Conservation (phyloP, 2,888 invertebrate species). For the Cheilosia impressa region DNA sequence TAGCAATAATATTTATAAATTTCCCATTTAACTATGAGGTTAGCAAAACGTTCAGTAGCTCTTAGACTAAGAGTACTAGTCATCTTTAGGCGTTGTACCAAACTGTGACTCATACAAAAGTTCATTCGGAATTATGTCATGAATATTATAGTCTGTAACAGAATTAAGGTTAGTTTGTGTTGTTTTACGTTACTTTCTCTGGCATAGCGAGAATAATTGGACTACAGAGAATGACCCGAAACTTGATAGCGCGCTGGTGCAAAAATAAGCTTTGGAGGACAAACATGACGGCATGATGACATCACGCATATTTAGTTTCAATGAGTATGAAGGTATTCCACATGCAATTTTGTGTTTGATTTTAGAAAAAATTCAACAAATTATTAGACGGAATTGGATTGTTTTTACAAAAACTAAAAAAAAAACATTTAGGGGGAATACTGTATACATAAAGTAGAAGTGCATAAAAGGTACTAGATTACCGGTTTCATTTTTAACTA, state of each 20-base stretch:
- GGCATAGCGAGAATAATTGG: slow-evolving; percentile 1
- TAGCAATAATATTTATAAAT: no score
- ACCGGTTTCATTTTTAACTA: no score
- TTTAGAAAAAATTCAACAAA: background rate
- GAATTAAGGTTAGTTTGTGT: background rate
- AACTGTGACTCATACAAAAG: slow-evolving; percentile 24
- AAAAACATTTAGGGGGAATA: no score
- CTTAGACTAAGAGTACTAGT: no score
- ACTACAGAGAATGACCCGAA: slow-evolving; percentile 11
- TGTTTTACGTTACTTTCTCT: slow-evolving; percentile 44
- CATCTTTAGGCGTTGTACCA: slow-evolving; percentile 19
- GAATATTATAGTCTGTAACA: background rate
- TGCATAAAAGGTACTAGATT: no score
- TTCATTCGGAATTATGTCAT: slow-evolving; percentile 47
- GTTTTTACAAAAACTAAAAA: no score
- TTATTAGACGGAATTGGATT: no score
- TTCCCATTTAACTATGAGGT: no score
- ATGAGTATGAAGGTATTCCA: background rate
- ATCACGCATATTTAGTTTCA: background rate
- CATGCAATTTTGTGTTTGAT: background rate
- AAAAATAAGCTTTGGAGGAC: slow-evolving; percentile 10
- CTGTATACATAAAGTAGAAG: no score
- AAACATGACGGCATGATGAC: background rate
- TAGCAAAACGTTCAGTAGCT: no score
- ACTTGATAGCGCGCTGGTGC: background rate